phyloP scores from a whole-genome alignment of 2,888 invertebrate species.

The Camptogramma bilineatum region DNA sequence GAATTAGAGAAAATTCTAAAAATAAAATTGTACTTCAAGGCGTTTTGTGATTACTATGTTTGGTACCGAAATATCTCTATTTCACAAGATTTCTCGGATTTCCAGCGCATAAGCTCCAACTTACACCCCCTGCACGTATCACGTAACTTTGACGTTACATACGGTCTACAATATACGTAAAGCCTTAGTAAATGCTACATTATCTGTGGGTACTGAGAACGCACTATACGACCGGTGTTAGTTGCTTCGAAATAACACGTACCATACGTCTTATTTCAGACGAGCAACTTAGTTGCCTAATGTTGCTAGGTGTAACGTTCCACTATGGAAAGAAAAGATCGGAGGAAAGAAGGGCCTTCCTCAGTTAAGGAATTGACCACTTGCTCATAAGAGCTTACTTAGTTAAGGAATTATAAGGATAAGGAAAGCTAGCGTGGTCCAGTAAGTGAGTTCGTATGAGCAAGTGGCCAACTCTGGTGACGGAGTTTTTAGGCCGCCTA shows the following conservation, averaged over 20 bases:
- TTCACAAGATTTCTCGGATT: conserved; percentile 1
- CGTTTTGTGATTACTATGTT: neutral
- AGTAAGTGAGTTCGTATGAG: too few species aligned
- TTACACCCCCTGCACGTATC: conserved; percentile 25
- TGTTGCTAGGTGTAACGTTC: too few species aligned
- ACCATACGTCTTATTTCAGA: conserved; percentile 5
- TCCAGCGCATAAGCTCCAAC: conserved; percentile 10
- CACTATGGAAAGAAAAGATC: too few species aligned
- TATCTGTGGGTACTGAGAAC: conserved; percentile 32
- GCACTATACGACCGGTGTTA: conserved; percentile 39
- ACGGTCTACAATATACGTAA: conserved; percentile 33
- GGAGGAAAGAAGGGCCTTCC: neutral
- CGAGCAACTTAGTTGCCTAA: conserved; percentile 13
- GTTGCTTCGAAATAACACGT: conserved; percentile 28
- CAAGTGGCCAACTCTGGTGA: too few species aligned
- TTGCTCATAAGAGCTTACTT: too few species aligned
- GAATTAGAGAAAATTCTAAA: too few species aligned
- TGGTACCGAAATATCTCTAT: neutral
- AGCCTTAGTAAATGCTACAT: conserved; percentile 26
- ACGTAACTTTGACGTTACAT: conserved; percentile 34
- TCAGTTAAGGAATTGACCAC: too few species aligned
- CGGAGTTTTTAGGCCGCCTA: too few species aligned
- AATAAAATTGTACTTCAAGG: too few species aligned
- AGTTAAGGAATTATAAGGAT: too few species aligned
- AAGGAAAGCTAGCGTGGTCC: too few species aligned